Conservation (phyloP, 2,888 invertebrate genomes). For the Ormia ochracea region DNA sequence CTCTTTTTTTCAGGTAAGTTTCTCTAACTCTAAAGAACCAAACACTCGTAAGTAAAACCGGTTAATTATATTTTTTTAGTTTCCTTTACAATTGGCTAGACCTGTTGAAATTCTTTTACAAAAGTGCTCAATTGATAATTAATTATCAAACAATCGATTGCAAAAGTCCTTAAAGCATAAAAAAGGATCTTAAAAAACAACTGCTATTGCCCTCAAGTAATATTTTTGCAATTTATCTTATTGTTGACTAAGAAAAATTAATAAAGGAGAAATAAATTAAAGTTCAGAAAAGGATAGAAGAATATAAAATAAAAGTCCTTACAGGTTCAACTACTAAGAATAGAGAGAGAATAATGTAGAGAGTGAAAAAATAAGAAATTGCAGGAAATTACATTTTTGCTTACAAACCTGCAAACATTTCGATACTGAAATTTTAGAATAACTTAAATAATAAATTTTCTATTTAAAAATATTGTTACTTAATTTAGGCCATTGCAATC, state of each 20-base stretch:
- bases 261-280: not conserved
- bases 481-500: too few species aligned
- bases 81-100: constrained; percentile 52
- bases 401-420: too few species aligned
- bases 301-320: not conserved
- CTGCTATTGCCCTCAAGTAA: constrained; percentile 53
- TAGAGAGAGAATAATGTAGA: not conserved
- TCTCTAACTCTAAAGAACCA: not conserved
- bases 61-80: constrained; percentile 19
- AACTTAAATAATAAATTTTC: too few species aligned
- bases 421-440: too few species aligned
- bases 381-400: too few species aligned
- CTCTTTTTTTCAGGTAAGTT: constrained; percentile 55
- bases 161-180: constrained; percentile 49
- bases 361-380: not conserved
- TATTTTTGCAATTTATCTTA: constrained; percentile 60
- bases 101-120: constrained; percentile 29
- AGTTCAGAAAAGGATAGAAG: not conserved
- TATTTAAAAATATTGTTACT: too few species aligned
- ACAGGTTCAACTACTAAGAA: not conserved
- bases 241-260: constrained; percentile 12
- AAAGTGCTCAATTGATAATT: constrained; percentile 71
- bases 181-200: constrained; percentile 11
- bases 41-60: constrained; percentile 49
- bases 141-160: constrained; percentile 76